Percentiles rank a stretch among this genome's conserved stretches.
Evolutionary conservation across 2,797 vertebrate species (phyloP).

Genomic region (Perodicticus potto): DNA sequence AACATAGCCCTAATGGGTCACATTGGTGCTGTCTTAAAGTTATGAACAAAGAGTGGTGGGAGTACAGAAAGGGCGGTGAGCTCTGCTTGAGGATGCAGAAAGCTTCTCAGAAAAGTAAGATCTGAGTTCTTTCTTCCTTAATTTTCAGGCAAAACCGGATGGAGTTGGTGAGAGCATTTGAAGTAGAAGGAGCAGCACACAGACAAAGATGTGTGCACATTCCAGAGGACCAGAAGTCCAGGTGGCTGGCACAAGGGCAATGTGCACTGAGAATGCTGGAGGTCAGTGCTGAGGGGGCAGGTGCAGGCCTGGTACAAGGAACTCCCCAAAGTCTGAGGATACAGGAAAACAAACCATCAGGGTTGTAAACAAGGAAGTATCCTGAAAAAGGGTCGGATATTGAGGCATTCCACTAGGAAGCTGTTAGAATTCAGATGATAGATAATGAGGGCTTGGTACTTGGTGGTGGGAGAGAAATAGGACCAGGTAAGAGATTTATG

Average conservation of each 20-base stretch:
- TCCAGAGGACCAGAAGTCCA: neutral
- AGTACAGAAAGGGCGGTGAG: neutral
- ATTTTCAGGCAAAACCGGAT: slow-evolving; percentile 30
- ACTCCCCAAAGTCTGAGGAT: neutral
- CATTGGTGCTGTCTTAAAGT: slow-evolving; percentile 19
- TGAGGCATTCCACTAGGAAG: neutral
- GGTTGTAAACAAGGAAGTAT: neutral
- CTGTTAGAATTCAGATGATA: neutral
- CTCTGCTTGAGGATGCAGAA: neutral
- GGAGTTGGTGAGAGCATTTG: neutral
- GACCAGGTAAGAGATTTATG: neutral
- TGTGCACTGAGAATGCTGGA: fast-evolving
- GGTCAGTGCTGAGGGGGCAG: neutral
- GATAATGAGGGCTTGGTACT: neutral
- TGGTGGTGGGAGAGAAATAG: neutral
- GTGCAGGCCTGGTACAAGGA: neutral
- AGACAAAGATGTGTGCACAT: neutral
- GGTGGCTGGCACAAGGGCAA: neutral
- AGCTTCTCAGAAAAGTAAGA: neutral
- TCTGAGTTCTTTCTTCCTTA: neutral
- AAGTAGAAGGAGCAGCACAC: neutral
- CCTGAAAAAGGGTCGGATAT: neutral
- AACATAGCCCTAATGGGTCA: slow-evolving; percentile 39
- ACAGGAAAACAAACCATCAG: neutral
- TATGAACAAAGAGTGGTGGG: slow-evolving; percentile 9